Percentiles rank a stretch among this genome's conserved stretches.
Conservation (phyloP, 2,797 vertebrate genomes). For the Falco novaeseelandiae region DNA sequence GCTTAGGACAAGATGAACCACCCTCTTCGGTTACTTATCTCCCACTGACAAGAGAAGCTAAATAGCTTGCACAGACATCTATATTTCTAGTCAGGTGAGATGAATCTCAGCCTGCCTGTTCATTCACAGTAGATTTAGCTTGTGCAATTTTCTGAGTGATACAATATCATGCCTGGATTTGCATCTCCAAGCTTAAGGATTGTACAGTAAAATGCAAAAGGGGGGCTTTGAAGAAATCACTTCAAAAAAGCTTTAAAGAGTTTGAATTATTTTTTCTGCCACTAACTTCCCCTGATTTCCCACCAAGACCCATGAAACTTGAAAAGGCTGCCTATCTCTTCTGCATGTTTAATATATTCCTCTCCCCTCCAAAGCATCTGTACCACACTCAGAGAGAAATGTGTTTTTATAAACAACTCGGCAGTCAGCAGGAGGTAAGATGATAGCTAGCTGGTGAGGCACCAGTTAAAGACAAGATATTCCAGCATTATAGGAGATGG, state of each 20-base stretch:
- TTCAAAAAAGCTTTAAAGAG: slow-evolving; percentile 52
- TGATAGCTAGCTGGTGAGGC: slow-evolving; percentile 14
- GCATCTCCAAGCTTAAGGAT: neutral
- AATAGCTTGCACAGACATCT: neutral
- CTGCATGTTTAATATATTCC: slow-evolving; percentile 44
- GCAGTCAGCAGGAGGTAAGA: slow-evolving; percentile 37
- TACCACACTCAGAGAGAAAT: slow-evolving; percentile 3
- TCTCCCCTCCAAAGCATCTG: slow-evolving; percentile 11
- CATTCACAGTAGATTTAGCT: slow-evolving; percentile 21
- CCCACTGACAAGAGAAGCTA: neutral
- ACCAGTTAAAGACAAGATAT: slow-evolving; percentile 13
- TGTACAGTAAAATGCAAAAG: slow-evolving; percentile 18
- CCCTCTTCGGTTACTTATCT: neutral
- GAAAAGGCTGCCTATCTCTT: slow-evolving; percentile 17
- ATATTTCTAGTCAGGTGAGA: slow-evolving; percentile 1
- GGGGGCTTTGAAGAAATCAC: slow-evolving; percentile 13
- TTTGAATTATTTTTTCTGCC: slow-evolving; percentile 35
- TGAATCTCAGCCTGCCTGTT: neutral
- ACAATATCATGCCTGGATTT: slow-evolving; percentile 15
- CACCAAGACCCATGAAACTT: slow-evolving; percentile 42
- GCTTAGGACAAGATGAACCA: neutral
- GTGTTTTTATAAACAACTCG: slow-evolving; percentile 39
- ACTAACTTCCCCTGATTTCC: slow-evolving; percentile 45
- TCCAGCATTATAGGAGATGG: neutral
- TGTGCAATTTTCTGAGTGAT: neutral